Evolutionary conservation across 23 tunicate species (phyloP), one percentile per base, ranked within the genome.

Genomic region (Oikopleura dioica): DNA sequence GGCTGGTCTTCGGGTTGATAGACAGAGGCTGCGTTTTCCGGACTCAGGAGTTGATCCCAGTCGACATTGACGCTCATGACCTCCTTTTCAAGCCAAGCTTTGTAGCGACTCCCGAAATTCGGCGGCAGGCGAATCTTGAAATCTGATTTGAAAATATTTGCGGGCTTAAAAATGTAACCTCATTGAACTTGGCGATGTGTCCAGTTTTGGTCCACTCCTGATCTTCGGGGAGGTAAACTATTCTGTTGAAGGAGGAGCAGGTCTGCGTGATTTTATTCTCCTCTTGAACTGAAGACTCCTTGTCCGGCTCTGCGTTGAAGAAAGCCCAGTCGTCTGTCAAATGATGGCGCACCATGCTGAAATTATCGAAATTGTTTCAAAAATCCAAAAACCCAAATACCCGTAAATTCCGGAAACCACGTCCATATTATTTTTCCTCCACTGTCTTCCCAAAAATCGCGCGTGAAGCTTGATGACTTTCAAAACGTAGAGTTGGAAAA

Each of bases 241-340:
- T 24, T 63, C 33, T 63, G 26, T 63, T 63, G 26, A 63, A 63
- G 2, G 72, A 63, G 26, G 29, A 16, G 26, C 72, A 63, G 26
- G 29, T 63, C 33, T 23, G 16, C 26, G 72, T 63, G 26, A 63
- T 63, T 2, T 63, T 31, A 28, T 23, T 31, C 33, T 63, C 72
- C 72, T 63, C 72, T 31, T 31, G 26, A 63, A 31, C 30, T 63
- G 30, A 31, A 28, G 30, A 12, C 72, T 12, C 4, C 26, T 63
- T 63, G 4, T 72, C 79, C 37, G 36, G 55, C 78, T 85, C 98
- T n/a, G n/a, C n/a, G 50, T 92, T 92, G 35, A 87, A 94, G 51
- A 69, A 92, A 0, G 98, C 98, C 98, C 98, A 92, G 63, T 92
- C 98, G 75, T 92, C 98, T 58, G 85, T 86, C 26, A 92, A 75